phyloP scores from a whole-genome alignment of 2,797 vertebrate genomes.

The Pipistrellus pipistrellus region DNA sequence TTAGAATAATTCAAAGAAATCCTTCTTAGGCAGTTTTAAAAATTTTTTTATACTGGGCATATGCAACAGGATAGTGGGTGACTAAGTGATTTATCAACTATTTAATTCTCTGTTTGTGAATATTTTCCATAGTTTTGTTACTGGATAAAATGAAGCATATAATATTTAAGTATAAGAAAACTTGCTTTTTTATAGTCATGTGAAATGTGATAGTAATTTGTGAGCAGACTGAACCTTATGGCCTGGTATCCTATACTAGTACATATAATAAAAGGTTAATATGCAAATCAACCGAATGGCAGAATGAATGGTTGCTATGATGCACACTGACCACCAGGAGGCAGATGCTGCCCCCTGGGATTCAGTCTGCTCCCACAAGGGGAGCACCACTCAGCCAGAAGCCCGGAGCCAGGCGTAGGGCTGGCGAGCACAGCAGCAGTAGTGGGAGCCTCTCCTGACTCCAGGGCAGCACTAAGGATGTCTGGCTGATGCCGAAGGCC shows the following conservation, averaged over 20 bases:
- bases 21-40: not conserved
- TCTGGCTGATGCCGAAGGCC: no score
- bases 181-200: not conserved
- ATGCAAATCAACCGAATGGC: no score
- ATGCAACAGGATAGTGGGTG: constrained; percentile 7
- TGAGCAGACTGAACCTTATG: not conserved
- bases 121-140: constrained; percentile 59
- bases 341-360: no score
- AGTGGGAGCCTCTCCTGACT: no score
- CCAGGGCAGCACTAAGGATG: no score
- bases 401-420: no score
- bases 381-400: no score
- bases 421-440: no score
- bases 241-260: not conserved
- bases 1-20: constrained; percentile 51
- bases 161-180: constrained; percentile 62
- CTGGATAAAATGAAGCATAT: not conserved
- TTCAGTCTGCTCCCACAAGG: no score
- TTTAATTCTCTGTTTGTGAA: constrained; percentile 50
- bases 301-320: no score
- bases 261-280: no score
- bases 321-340: no score
- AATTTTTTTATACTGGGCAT: not conserved
- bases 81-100: not conserved
- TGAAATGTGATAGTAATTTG: constrained; percentile 35